Evolutionary conservation across 2,888 invertebrate species (phyloP), one percentile per base, ranked within the genome.

Genomic region (Choreutis nemorana): DNA sequence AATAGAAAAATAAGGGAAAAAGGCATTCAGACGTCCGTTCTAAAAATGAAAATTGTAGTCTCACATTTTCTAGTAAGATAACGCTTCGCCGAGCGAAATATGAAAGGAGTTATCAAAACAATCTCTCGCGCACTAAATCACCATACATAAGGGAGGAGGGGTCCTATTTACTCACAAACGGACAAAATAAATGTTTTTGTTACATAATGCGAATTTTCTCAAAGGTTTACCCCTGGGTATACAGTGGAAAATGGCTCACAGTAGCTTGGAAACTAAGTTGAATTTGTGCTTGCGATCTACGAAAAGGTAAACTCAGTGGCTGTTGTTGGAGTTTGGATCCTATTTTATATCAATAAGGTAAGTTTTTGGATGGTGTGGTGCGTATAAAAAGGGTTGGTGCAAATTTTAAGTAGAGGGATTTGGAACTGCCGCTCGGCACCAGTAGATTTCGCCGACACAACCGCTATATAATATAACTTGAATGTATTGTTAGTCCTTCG

Each of bases 181-280:
- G 64, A 65, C 70, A 70, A 73, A 77, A 78, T 73, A 77, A 75
- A 77, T 73, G 75, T 77, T 77, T 75, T 73, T 70, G 72, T 77
- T 77, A 77, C 75, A 77, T 75, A 73, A 72, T 67, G 60, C 68
- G 71, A 64, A 61, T 67, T 71, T 73, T 75, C 77, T 78, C 72
- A 52, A 60, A 68, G 64, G 64, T 63, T 55, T 58, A 61, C 63
- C 62, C 56, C 43, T 30, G 28, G 15, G 4, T 5, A 12, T 5
- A 2, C 30, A 39, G 20, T 23, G 32, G 22, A 55, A 60, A 62
- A 42, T 26, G 14, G 29, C 33, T 55, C 45, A 51, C 57, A 39
- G 2, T 1, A 0, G 3, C 5, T 12, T 31, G 16, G 26, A 13
- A n/a, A 48, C 58, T 66, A 20, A 41, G 49, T 41, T 43, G 37